phyloP scores from a whole-genome alignment of 23 tunicate species.

The Diplosoma virens region DNA sequence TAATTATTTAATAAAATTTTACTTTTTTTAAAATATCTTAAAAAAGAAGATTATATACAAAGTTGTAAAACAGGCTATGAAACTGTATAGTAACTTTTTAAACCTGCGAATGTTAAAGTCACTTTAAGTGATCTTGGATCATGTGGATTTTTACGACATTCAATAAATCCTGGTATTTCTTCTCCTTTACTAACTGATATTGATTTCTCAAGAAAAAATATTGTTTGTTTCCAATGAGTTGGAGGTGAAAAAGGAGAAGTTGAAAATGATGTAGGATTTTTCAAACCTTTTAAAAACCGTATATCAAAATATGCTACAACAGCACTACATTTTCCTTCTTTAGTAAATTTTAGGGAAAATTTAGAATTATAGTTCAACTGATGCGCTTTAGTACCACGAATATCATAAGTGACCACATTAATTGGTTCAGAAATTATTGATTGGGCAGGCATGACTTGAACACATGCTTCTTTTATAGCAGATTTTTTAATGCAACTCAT shows the following conservation, averaged over 20 bases:
- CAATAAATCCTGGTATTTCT: slow-evolving; percentile 42
- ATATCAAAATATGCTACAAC: slow-evolving; percentile 88
- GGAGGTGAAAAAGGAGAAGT: slow-evolving; percentile 63
- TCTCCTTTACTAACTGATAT: slow-evolving; percentile 44
- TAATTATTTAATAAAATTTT: too few species aligned
- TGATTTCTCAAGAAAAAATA: slow-evolving; percentile 57
- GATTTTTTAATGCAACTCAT: slow-evolving; percentile 67
- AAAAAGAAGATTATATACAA: too few species aligned
- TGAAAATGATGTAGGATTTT: slow-evolving; percentile 39
- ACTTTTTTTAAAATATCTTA: too few species aligned
- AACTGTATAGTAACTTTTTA: slow-evolving; percentile 37
- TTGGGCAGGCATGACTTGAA: slow-evolving; percentile 42
- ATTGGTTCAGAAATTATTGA: slow-evolving; percentile 54
- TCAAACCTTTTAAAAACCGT: slow-evolving; percentile 40
- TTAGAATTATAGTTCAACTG: slow-evolving; percentile 59
- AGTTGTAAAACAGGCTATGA: slow-evolving; percentile 19
- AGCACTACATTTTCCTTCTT: slow-evolving; percentile 41
- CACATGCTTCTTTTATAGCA: slow-evolving; percentile 53
- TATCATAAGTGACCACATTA: slow-evolving; percentile 25
- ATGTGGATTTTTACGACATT: slow-evolving; percentile 80
- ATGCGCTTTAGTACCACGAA: slow-evolving; percentile 26
- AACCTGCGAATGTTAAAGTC: slow-evolving; percentile 32
- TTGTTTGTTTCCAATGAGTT: slow-evolving; percentile 97
- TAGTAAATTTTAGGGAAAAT: slow-evolving; percentile 39
- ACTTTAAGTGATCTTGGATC: slow-evolving; percentile 85